Evolutionary conservation across 2,797 vertebrate genomes (phyloP).

Genomic region (Carcharodon carcharias): DNA sequence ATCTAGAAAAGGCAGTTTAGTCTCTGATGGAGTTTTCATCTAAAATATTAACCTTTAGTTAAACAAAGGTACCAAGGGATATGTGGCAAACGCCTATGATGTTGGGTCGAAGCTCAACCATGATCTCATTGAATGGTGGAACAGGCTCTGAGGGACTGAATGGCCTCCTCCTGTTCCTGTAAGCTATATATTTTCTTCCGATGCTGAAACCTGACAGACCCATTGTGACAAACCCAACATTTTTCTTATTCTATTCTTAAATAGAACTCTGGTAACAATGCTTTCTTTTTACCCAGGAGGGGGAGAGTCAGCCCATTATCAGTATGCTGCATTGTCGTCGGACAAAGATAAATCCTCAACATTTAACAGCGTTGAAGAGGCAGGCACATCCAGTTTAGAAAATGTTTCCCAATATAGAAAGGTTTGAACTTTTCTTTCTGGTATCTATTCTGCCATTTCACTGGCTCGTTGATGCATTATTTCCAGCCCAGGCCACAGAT

Average conservation of each 20-base stretch:
- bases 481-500: background rate
- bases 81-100: background rate
- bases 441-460: background rate
- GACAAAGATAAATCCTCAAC: background rate
- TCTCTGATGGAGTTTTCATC: background rate
- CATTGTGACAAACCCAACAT: background rate
- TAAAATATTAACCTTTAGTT: too few relatives aligned
- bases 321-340: background rate
- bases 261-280: background rate
- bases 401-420: slow-evolving; percentile 9
- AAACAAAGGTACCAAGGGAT: background rate
- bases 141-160: background rate
- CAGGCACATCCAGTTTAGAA: background rate
- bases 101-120: background rate
- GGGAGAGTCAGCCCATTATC: background rate
- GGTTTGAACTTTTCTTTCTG: background rate
- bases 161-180: background rate
- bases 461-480: background rate
- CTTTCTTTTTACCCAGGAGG: background rate
- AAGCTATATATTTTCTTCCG: background rate
- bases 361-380: background rate
- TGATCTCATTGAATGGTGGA: background rate
- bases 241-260: background rate
- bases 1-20: background rate
- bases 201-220: background rate